Conservation (phyloP, 37 sponge, comb jelly and placozoan species). For the Bolinopsis microptera region DNA sequence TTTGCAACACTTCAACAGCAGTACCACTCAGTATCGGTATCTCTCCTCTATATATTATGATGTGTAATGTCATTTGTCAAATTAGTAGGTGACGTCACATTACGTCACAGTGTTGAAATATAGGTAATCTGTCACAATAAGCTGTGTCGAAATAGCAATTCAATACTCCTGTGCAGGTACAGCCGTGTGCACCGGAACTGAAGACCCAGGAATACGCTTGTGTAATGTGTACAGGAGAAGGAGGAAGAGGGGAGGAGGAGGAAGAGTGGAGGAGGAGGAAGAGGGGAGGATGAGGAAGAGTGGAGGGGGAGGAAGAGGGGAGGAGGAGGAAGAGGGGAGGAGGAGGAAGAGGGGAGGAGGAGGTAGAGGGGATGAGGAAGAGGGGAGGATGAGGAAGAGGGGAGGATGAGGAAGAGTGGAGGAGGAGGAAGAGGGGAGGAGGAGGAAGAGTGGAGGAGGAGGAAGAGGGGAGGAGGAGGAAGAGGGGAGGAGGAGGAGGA, state of each 20-base stretch:
- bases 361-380: background rate
- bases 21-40: no score
- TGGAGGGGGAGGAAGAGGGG: background rate
- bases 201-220: background rate
- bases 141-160: no score
- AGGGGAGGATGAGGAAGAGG: no score
- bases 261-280: background rate
- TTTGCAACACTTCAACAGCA: no score
- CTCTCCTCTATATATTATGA: no score
- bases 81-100: no score
- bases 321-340: background rate
- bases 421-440: background rate
- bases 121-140: no score
- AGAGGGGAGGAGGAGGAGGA: background rate
- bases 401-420: background rate
- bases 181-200: no score
- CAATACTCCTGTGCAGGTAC: no score
- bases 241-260: background rate
- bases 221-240: background rate
- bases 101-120: no score
- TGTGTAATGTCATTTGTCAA: no score
- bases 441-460: background rate
- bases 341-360: background rate
- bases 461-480: background rate
- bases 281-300: background rate